These are phyloP conservation scores for Liasis olivaceus DNA, from an alignment of 2,797 vertebrate species.

Conservation along the genomic window DNA sequence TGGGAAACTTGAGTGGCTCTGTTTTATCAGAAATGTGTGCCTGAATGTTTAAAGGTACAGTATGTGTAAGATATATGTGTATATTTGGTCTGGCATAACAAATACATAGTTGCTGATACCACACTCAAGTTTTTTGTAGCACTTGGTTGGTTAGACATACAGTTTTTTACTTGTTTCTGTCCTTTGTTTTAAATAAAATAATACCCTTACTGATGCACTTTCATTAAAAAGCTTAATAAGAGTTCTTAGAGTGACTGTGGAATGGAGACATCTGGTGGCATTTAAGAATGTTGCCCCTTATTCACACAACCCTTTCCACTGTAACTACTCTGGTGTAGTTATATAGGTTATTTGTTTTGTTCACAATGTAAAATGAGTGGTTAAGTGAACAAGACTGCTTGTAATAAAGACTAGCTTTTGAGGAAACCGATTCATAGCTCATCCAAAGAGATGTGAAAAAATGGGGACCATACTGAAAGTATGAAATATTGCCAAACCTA, in stretches of 20 bases:
- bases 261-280: constrained; percentile 20
- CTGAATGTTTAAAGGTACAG: neutral
- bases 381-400: neutral
- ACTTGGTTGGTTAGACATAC: neutral
- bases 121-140: neutral
- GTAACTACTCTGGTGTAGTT: neutral
- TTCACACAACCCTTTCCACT: neutral
- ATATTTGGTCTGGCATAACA: neutral
- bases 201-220: constrained; percentile 15
- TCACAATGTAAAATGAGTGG: neutral
- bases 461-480: neutral
- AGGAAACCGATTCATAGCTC: neutral
- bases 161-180: neutral
- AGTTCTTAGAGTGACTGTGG: neutral
- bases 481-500: neutral
- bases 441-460: neutral
- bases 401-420: neutral
- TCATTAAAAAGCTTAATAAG: constrained; percentile 5
- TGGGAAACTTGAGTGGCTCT: neutral
- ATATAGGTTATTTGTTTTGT: neutral
- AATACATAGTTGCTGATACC: neutral
- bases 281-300: neutral
- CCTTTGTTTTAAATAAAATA: neutral
- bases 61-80: neutral
- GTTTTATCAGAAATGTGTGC: neutral